Evolutionary conservation across 35 echinoderm and acorn worm species (phyloP).

Genomic region (Acanthaster planci): DNA sequence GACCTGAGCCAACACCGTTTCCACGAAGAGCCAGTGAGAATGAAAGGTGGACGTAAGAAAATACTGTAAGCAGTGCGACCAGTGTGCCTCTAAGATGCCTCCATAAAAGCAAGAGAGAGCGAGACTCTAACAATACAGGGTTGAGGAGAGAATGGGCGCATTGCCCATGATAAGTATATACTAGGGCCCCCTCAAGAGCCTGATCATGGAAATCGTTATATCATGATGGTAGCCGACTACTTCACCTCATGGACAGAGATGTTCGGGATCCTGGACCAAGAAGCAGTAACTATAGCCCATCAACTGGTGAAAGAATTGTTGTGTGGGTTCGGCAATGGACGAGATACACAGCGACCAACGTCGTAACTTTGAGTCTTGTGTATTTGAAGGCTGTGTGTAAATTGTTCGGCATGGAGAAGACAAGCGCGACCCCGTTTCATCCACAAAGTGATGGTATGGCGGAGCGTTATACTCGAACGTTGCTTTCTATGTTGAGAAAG

Average conservation of each 20-base stretch:
- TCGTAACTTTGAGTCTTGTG: conserved; percentile 1
- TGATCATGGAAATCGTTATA: too few relatives aligned
- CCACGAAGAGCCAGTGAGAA: too few relatives aligned
- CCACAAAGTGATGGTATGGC: background rate
- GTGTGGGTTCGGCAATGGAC: background rate
- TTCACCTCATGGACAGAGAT: background rate
- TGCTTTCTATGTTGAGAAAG: background rate
- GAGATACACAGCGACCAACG: background rate
- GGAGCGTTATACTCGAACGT: background rate
- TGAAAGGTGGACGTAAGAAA: too few relatives aligned
- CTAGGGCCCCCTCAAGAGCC: too few relatives aligned
- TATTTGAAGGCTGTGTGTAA: conserved; percentile 1
- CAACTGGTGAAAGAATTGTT: background rate
- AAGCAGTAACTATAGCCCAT: background rate
- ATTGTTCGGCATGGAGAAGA: background rate
- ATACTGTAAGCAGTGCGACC: too few relatives aligned
- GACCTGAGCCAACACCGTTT: too few relatives aligned
- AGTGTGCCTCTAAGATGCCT: too few relatives aligned
- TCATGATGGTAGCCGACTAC: too few relatives aligned
- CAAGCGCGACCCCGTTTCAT: background rate
- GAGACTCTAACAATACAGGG: too few relatives aligned
- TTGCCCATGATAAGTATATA: too few relatives aligned
- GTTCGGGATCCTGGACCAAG: background rate
- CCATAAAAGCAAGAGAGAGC: too few relatives aligned
- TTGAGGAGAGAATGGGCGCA: too few relatives aligned